These are phyloP conservation scores for Heteropelma amictum DNA, from an alignment of 2,888 invertebrate species.

Conservation along the genomic window DNA sequence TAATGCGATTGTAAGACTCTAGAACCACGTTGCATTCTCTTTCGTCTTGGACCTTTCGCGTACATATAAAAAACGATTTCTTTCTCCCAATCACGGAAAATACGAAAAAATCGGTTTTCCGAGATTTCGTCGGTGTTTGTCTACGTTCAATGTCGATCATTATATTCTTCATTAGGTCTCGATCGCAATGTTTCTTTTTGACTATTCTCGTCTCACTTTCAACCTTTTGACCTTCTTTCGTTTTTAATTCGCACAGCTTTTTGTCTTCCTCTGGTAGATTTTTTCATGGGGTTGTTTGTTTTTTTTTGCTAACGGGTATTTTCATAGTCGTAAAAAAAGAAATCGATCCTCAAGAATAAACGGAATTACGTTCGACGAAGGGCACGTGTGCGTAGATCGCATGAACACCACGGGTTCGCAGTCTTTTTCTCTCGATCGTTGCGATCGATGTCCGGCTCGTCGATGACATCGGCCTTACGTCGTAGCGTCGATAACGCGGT, in stretches of 20 bases:
- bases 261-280: background rate
- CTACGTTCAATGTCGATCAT: too few relatives aligned
- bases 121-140: too few relatives aligned
- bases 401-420: constrained; percentile 58
- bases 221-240: too few relatives aligned
- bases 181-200: too few relatives aligned
- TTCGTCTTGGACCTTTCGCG: background rate
- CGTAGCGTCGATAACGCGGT: constrained; percentile 53
- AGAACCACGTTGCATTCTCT: background rate
- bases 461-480: constrained; percentile 52
- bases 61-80: too few relatives aligned
- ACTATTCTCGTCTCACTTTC: too few relatives aligned
- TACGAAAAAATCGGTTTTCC: too few relatives aligned
- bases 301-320: background rate
- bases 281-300: background rate
- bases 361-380: constrained; percentile 38
- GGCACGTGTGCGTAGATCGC: constrained; percentile 56
- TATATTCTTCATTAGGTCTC: too few relatives aligned
- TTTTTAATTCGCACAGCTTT: background rate
- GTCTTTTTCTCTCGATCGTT: constrained; percentile 44
- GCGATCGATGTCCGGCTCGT: constrained; percentile 26
- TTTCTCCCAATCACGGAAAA: too few relatives aligned
- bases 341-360: constrained; percentile 15
- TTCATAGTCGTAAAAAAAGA: background rate
- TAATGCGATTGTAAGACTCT: background rate